Base-by-base conservation (phyloP, 2,113 vertebrate genomes). In the Prunella himalayana region DNA sequence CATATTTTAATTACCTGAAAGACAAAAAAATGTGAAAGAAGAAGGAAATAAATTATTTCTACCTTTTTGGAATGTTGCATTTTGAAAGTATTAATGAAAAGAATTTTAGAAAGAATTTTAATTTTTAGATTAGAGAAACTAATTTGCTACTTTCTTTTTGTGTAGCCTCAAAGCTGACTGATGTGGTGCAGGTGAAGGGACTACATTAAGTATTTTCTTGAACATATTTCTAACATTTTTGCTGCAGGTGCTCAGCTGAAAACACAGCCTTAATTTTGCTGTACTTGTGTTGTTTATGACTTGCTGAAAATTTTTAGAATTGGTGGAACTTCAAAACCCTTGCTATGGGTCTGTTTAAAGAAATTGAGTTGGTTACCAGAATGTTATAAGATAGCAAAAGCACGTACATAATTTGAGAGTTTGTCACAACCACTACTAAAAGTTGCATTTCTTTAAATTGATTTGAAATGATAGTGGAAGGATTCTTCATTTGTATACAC, bases 361-460 rank as follows among this genome's bases (percentile, higher is more conserved):
- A 71, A 63, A 24, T 45, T 37, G 5, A n/a, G 30, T 30, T 30
- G 15, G 3, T 82, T 61, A 73, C 17, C 23, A 37, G 37, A 33
- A 51, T 53, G 23, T 15, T 61, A 8, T 12, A 50, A 41, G 13
- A 25, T 24, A 77, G 16, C 22, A 72, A 25, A 42, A 77, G 41
- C 10, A 22, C 0, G 0, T 28, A 24, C 0, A 0, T 42, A 61
- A 65, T 69, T 88, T 63, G 24, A 56, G 15, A 75, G 6, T 75
- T 91, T 56, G 30, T 13, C 23, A 59, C 45, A 49, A 16, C 3
- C 3, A 19, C 8, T 53, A n/a, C 33, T 69, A 33, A 88, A 78
- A 78, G 2, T 5, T 76, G 16, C 10, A 54, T 42, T 56, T 57
- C 12, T 92, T 22, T 28, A 77, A 70, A 45, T 28, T 21, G 19